phyloP scores from a whole-genome alignment of 2,113 vertebrate genomes.

The Carlito syrichta region DNA sequence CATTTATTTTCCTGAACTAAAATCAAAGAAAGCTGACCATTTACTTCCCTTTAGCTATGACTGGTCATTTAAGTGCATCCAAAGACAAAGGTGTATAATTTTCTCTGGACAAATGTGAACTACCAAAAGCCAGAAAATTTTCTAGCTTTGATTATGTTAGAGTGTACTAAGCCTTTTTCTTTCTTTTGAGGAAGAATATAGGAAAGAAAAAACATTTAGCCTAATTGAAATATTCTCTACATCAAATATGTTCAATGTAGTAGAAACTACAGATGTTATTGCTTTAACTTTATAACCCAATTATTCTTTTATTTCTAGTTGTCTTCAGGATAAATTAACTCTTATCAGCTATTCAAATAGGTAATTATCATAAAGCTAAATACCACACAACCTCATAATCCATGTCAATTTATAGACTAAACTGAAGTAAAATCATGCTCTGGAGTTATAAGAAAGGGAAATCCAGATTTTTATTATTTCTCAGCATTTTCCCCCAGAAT shows the following conservation, averaged over 20 bases:
- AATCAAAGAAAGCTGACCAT: background rate
- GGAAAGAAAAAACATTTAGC: conserved; percentile 79
- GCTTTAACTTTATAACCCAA: conserved; percentile 84
- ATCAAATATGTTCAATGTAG: conserved; percentile 83
- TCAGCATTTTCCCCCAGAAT: conserved; percentile 17
- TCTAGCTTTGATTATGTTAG: conserved; percentile 53
- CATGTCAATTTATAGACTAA: conserved; percentile 56
- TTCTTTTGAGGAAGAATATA: conserved; percentile 82
- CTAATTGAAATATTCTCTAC: conserved; percentile 84
- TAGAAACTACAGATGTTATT: conserved; percentile 85
- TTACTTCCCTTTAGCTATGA: background rate
- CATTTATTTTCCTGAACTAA: background rate
- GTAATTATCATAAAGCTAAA: conserved; percentile 74
- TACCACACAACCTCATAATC: conserved; percentile 49
- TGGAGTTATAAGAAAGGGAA: conserved; percentile 45
- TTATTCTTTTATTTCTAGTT: conserved; percentile 83
- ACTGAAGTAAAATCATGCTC: conserved; percentile 39
- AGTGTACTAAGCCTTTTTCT: conserved; percentile 64
- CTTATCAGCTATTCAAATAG: conserved; percentile 77
- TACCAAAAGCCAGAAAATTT: background rate
- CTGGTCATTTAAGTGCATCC: background rate
- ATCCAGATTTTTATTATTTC: conserved; percentile 57
- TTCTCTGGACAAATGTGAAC: background rate
- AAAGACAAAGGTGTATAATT: background rate
- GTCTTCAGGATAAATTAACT: conserved; percentile 81